Conservation (phyloP, 1,140 invertebrate species). For the Anastatus disparis region DNA sequence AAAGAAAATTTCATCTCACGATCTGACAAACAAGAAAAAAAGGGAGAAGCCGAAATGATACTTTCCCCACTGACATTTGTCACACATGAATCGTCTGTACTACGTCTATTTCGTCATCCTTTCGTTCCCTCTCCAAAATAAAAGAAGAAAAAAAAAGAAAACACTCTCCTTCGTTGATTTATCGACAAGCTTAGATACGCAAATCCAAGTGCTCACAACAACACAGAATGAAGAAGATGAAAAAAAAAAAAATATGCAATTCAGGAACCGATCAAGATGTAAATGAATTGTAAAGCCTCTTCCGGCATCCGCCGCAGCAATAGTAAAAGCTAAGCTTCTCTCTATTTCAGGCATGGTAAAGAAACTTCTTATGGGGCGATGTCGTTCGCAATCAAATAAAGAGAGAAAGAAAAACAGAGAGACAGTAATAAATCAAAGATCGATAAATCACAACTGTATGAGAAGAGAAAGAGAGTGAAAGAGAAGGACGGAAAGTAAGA, state of each 20-base stretch:
- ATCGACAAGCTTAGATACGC: no score
- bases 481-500: neutral
- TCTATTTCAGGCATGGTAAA: neutral
- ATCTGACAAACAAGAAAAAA: no score
- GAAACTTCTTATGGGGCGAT: no score
- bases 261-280: constrained; percentile 33
- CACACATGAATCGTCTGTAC: no score
- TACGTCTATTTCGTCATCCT: constrained; percentile 7
- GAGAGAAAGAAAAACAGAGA: neutral
- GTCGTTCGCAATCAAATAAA: constrained; percentile 21
- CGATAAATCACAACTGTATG: constrained; percentile 28
- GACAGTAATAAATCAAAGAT: constrained; percentile 37
- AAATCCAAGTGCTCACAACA: no score
- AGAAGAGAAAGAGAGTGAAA: neutral
- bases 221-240: no score
- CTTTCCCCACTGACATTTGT: neutral
- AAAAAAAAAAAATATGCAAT: constrained; percentile 11
- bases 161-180: constrained; percentile 1
- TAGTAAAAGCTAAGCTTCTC: neutral
- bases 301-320: constrained; percentile 31
- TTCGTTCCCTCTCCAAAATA: no score
- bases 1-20: no score
- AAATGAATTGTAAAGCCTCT: constrained; percentile 27
- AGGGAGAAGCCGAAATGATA: no score
- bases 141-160: no score